Percentiles rank a stretch among this genome's conserved stretches.
These are phyloP conservation scores for Ptychodera flava DNA, from an alignment of 35 echinoderm and acorn worm species.

Conservation along the genomic window DNA sequence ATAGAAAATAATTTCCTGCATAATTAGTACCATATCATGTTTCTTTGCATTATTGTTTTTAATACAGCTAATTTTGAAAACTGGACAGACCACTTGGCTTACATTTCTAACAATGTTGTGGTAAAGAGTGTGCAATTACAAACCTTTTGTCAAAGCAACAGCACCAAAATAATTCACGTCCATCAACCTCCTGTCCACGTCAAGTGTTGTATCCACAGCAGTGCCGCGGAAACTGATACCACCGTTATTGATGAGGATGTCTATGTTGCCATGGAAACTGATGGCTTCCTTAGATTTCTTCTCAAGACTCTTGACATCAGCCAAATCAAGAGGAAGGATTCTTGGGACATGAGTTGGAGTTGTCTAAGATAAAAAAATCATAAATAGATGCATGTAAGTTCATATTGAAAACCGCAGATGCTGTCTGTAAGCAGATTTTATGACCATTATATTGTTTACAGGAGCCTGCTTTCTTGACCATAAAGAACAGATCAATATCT, in stretches of 20 bases:
- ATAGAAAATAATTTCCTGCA: too few species aligned
- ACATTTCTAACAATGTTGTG: too few species aligned
- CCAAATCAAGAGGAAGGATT: slow-evolving; percentile 63
- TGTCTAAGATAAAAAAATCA: slow-evolving; percentile 14
- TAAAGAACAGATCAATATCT: too few species aligned
- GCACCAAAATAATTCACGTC: slow-evolving; percentile 93
- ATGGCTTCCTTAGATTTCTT: slow-evolving; percentile 46
- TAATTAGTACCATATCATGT: too few species aligned
- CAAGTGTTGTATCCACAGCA: slow-evolving; percentile 48
- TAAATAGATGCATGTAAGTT: not conserved
- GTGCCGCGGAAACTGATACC: slow-evolving; percentile 44
- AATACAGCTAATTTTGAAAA: too few species aligned
- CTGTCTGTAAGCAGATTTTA: too few species aligned
- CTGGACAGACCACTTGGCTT: too few species aligned
- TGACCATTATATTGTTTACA: too few species aligned
- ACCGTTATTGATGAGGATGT: slow-evolving; percentile 87
- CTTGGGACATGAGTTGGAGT: slow-evolving; percentile 39
- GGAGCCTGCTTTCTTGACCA: too few species aligned
- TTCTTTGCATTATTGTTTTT: too few species aligned
- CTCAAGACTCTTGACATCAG: slow-evolving; percentile 35
- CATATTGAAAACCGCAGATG: too few species aligned
- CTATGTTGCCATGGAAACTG: slow-evolving; percentile 38
- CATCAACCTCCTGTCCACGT: slow-evolving; percentile 83
- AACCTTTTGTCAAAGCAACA: slow-evolving; percentile 83
- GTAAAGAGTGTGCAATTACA: too few species aligned